These are phyloP conservation scores for Omphaloscelis lunosa DNA, from an alignment of 2,888 invertebrate species.

Conservation along the genomic window DNA sequence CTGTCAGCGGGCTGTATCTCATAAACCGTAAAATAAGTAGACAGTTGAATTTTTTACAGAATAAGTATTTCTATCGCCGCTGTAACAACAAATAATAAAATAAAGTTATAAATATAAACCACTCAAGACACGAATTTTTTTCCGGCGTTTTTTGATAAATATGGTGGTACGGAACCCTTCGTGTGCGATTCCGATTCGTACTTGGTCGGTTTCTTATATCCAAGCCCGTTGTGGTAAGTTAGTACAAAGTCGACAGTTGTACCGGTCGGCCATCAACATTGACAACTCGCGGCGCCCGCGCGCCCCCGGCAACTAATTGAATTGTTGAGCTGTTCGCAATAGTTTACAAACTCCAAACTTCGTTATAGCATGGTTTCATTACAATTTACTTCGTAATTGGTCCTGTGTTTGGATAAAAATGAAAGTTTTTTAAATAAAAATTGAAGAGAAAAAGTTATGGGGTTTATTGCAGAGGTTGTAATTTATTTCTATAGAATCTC, in stretches of 20 bases:
- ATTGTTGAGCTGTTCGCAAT: conserved; percentile 78
- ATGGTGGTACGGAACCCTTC: no score
- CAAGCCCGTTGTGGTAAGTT: conserved; percentile 4
- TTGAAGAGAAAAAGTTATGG: not conserved
- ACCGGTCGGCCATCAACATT: conserved; percentile 62
- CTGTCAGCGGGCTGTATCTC: no score
- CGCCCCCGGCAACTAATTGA: conserved; percentile 75
- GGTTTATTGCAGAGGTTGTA: not conserved
- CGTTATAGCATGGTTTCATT: conserved; percentile 60
- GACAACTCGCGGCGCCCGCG: conserved; percentile 63
- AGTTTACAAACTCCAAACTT: conserved; percentile 72
- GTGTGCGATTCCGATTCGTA: no score
- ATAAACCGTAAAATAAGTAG: no score
- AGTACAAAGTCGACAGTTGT: conserved; percentile 61
- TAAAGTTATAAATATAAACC: no score
- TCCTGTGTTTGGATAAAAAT: conserved; percentile 44
- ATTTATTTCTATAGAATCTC: not conserved
- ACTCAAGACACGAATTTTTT: no score
- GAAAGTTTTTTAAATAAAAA: not conserved
- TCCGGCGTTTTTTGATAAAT: no score
- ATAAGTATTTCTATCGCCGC: no score
- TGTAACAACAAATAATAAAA: no score
- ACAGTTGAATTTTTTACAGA: no score
- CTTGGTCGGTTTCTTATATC: no score
- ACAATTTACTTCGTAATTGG: conserved; percentile 58